Evolutionary conservation across 1,140 invertebrate species (phyloP), one percentile per base, ranked within the genome.

Genomic region (Lysiphlebus fabarum): DNA sequence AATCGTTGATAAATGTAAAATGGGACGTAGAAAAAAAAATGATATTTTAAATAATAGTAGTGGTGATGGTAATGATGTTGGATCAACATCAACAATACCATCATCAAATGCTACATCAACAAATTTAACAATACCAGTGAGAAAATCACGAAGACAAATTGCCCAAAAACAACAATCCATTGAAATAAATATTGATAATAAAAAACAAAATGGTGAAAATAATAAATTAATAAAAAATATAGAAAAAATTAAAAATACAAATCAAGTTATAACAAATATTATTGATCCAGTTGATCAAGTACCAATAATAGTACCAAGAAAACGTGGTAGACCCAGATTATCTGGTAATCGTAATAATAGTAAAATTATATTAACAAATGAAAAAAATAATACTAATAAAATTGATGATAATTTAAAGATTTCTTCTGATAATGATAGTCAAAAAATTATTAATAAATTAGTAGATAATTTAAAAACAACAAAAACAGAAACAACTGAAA

Each of bases 61-160:
- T 26, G 17, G 17, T 26, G 17, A 4, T 26, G 17, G 17, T 26
- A 4, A 26, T 26, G 17, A 26, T 26, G 17, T 1, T 26, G 17
- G 17, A 26, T 26, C 17, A 26, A 26, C 17, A 26, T 26, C 17
- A 26, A 26, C 17, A 26, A 26, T 26, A 26, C 17, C 17, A 26
- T 26, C 17, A 26, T 26, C 17, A 26, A 26, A 26, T 26, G 1
- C 4, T 26, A 4, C 17, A 2, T 26, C 17, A 26, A 26, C 17
- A 26, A 26, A 26, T 26, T 26, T 26, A 26, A 4, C 40, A 34
- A 17, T 51, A 33, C 48, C 48, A 36, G 57, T 58, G 11, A 17
- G 57, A 36, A 58, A 58, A 53, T 58, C 57, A 8, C 33, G 17
- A 10, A 37, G 57, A 43, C 57, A 58, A 42, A 58, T 58, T 4